Evolutionary conservation across 2,113 vertebrate species (phyloP).

Genomic region (Ceratotherium simum): DNA sequence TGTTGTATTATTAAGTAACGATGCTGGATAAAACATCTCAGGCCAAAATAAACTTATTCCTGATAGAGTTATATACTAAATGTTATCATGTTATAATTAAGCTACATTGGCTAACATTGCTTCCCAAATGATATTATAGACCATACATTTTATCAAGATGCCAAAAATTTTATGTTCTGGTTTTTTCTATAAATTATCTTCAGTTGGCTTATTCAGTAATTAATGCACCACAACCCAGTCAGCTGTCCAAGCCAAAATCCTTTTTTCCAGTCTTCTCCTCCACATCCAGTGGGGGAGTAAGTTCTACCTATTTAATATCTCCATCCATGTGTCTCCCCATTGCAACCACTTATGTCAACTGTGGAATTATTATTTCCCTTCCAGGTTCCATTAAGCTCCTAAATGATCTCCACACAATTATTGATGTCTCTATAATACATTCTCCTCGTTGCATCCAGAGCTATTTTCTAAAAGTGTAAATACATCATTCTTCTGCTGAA

Average conservation of each 20-base stretch:
- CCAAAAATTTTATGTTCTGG: neutral
- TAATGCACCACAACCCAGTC: neutral
- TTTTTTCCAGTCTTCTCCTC: neutral
- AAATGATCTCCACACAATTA: neutral
- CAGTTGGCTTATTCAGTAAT: neutral
- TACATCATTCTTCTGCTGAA: neutral
- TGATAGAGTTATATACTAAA: neutral
- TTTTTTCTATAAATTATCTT: neutral
- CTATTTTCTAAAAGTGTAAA: neutral
- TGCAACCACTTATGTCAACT: neutral
- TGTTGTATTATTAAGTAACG: neutral
- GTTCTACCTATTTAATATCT: neutral
- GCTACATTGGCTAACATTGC: neutral
- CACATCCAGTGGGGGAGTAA: neutral
- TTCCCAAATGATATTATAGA: neutral
- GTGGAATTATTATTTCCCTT: neutral
- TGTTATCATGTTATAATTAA: neutral
- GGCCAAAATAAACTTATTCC: slow-evolving; percentile 23
- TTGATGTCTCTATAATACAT: neutral
- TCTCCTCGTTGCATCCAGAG: neutral
- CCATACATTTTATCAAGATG: neutral
- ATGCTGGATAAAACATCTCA: slow-evolving; percentile 17
- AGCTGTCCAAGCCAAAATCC: neutral
- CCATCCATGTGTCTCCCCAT: neutral
- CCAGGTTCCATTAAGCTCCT: neutral